Conservation (phyloP, 1,140 invertebrate genomes). For the Sinella curviseta region DNA sequence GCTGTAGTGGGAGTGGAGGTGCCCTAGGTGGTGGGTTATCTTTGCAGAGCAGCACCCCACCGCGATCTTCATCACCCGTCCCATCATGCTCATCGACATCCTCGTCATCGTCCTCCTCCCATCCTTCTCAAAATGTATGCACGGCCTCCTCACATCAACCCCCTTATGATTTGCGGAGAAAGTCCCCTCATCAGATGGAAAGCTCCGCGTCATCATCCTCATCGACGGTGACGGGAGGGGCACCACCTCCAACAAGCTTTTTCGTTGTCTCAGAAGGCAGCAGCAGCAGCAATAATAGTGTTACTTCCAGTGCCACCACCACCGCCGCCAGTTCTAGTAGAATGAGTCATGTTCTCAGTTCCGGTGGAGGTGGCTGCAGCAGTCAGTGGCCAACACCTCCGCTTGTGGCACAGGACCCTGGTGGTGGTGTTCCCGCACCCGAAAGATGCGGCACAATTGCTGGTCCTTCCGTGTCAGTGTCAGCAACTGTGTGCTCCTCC, state of each 20-base stretch:
- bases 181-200: constrained; percentile 65
- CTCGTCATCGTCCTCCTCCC: constrained; percentile 17
- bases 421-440: neutral
- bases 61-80: neutral
- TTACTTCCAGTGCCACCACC: constrained; percentile 4
- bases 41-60: too few species aligned
- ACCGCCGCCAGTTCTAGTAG: constrained; percentile 27
- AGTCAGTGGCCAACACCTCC: neutral
- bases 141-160: constrained; percentile 65
- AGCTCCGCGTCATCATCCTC: neutral
- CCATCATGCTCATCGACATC: constrained; percentile 42
- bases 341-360: neutral
- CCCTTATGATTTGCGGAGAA: constrained; percentile 79
- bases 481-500: constrained; percentile 32
- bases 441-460: neutral
- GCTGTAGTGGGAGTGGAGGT: neutral
- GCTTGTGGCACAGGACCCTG: constrained; percentile 29
- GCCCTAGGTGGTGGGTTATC: neutral
- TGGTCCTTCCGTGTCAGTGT: constrained; percentile 28
- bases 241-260: neutral
- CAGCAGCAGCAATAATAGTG: neutral
- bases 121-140: constrained; percentile 47
- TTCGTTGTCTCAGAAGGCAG: neutral
- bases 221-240: neutral
- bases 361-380: constrained; percentile 9